phyloP scores from a whole-genome alignment of 92 coral and sea anemone species.

The Phenganax marumi region DNA sequence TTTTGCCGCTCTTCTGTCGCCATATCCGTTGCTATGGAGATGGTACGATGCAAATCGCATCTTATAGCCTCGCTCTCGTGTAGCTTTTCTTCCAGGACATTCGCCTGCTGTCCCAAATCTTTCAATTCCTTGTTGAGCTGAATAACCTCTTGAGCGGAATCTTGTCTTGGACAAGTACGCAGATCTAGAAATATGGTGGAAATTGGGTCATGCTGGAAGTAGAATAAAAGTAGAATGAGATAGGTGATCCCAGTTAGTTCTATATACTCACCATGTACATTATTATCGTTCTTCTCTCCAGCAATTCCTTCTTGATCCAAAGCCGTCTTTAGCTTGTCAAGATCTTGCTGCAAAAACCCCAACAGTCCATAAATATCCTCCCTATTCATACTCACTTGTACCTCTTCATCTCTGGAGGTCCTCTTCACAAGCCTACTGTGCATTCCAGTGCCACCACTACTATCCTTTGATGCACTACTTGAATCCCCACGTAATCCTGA shows the following conservation, averaged over 20 bases:
- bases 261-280: slow-evolving; percentile 1
- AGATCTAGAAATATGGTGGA: slow-evolving; percentile 15
- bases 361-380: slow-evolving; percentile 42
- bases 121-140: neutral
- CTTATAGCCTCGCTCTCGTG: slow-evolving; percentile 39
- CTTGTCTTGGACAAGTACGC: neutral
- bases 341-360: slow-evolving; percentile 42
- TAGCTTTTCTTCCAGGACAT: slow-evolving; percentile 17
- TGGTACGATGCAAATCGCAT: slow-evolving; percentile 30
- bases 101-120: slow-evolving; percentile 14
- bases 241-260: neutral
- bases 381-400: slow-evolving; percentile 35
- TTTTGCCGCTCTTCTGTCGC: slow-evolving; percentile 45
- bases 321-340: slow-evolving; percentile 37
- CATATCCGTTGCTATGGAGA: slow-evolving; percentile 43
- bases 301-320: slow-evolving; percentile 1
- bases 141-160: slow-evolving; percentile 10
- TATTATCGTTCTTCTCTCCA: neutral
- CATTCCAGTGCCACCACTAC: neutral
- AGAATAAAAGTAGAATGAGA: neutral
- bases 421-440: neutral
- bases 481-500: neutral
- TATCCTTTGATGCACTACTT: neutral
- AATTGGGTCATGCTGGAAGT: neutral
- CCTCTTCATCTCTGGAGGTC: slow-evolving; percentile 25